These are phyloP conservation scores for Propithecus perrieri DNA, from an alignment of 2,797 vertebrate genomes.

Conservation along the genomic window DNA sequence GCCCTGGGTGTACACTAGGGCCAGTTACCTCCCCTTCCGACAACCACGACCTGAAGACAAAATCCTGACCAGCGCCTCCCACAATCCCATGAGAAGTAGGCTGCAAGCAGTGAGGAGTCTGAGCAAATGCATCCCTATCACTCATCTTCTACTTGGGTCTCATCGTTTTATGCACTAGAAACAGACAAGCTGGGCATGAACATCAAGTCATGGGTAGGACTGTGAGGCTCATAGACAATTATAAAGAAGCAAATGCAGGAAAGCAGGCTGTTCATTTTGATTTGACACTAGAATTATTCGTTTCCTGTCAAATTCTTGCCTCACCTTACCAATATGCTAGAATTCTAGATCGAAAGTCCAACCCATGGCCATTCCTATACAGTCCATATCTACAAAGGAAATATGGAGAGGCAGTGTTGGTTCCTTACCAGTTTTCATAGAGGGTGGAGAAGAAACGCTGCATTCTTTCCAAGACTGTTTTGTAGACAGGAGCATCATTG, in stretches of 20 bases:
- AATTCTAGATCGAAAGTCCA: neutral
- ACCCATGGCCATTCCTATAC: neutral
- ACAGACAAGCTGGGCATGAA: neutral
- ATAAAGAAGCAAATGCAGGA: neutral
- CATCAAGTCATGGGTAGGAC: neutral
- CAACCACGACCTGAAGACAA: neutral
- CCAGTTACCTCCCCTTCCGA: neutral
- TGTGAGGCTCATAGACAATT: neutral
- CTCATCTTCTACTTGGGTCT: neutral
- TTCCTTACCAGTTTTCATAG: conserved; percentile 95
- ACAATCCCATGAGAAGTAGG: neutral
- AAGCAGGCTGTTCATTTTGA: neutral
- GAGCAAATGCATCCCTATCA: neutral
- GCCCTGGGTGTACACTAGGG: neutral
- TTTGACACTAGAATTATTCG: neutral
- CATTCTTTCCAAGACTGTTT: conserved; percentile 93
- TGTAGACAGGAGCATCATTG: conserved; percentile 93
- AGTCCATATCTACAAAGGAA: neutral
- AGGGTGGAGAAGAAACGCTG: conserved; percentile 95
- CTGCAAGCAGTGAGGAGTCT: neutral
- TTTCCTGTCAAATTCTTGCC: neutral
- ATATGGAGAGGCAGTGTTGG: neutral
- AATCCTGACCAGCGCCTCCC: neutral
- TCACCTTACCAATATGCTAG: neutral
- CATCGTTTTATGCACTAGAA: neutral